phyloP scores from a whole-genome alignment of 92 coral and sea anemone species.

The Zoanthus solanderi region DNA sequence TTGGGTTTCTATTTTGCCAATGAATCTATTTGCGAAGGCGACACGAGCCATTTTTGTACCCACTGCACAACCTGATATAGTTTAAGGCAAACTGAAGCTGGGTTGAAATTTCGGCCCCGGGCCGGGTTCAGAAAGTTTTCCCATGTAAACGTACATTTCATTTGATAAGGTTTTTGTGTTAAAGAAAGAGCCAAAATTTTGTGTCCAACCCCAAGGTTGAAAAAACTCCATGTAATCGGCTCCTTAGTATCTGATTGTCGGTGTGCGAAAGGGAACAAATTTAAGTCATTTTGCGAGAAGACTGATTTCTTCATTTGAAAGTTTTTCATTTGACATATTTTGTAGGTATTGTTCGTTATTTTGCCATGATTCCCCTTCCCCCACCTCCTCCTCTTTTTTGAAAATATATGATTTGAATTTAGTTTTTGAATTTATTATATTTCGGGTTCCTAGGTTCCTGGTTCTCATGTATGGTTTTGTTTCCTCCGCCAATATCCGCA shows the following conservation, averaged over 20 bases:
- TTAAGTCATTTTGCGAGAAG: slow-evolving; percentile 3
- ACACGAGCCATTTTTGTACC: no score
- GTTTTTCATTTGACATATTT: neutral
- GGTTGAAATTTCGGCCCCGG: no score
- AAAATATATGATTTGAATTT: neutral
- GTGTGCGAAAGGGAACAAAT: neutral
- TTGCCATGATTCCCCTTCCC: neutral
- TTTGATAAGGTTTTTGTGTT: no score
- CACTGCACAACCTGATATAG: no score
- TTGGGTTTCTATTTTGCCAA: neutral
- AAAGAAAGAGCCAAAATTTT: neutral
- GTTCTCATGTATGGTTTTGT: neutral
- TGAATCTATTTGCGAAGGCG: neutral
- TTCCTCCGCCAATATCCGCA: no score
- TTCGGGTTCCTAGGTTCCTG: neutral
- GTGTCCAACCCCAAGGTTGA: neutral
- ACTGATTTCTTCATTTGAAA: neutral
- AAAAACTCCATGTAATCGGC: neutral
- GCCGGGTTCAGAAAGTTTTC: no score
- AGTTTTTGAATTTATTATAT: neutral
- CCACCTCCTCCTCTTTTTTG: neutral
- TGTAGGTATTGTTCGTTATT: neutral
- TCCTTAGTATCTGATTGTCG: neutral
- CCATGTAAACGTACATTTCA: no score
- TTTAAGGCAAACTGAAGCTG: no score